These are phyloP conservation scores for Tuta absoluta DNA, from an alignment of 2,888 invertebrate genomes.

Conservation along the genomic window DNA sequence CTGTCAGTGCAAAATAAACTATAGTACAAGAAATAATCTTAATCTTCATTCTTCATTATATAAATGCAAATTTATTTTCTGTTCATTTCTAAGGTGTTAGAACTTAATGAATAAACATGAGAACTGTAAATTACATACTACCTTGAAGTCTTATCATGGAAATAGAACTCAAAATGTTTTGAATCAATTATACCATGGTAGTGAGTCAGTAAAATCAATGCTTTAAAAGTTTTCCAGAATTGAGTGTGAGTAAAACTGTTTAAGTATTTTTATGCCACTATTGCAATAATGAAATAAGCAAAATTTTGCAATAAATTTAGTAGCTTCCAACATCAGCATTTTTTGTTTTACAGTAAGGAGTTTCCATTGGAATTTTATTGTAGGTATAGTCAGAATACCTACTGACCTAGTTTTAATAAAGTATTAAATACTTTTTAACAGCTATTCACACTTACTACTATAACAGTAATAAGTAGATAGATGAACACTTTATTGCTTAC, in stretches of 20 bases:
- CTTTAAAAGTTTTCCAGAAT: not conserved
- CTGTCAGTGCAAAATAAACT: no score
- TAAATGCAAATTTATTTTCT: not conserved
- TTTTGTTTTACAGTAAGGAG: not conserved
- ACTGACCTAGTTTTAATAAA: not conserved
- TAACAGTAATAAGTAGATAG: no score
- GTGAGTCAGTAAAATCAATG: not conserved
- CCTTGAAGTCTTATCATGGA: not conserved
- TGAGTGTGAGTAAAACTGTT: not conserved
- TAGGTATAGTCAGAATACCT: not conserved
- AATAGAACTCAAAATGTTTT: conserved; percentile 6
- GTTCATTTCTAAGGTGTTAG: not conserved
- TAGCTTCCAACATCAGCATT: not conserved
- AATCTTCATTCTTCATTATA: no score
- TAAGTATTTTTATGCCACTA: not conserved
- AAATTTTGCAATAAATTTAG: not conserved
- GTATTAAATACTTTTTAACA: no score
- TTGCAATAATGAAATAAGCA: not conserved
- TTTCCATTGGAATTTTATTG: not conserved
- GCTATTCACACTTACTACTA: no score
- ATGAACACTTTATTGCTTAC: no score
- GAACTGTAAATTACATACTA: not conserved
- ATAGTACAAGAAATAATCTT: no score
- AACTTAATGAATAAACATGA: not conserved
- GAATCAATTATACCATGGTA: not conserved